phyloP scores from a whole-genome alignment of 2,113 vertebrate species.

The Mirza zaza region DNA sequence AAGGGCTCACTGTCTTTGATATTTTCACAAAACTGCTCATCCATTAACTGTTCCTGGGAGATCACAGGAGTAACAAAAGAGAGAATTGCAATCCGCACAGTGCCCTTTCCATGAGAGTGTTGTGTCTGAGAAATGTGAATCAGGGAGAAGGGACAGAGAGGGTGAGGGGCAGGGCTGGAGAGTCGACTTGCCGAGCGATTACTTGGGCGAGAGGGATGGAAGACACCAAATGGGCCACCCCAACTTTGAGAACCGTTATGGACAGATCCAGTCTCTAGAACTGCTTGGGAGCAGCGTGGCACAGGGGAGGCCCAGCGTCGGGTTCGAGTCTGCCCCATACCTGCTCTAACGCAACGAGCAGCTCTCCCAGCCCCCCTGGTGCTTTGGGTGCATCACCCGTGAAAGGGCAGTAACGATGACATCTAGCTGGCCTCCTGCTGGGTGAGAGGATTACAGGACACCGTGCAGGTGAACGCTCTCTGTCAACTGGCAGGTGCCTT shows the following conservation, averaged over 20 bases:
- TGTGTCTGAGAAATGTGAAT: background rate
- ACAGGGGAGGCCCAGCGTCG: background rate
- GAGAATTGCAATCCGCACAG: background rate
- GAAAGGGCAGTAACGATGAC: background rate
- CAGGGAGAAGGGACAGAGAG: no score
- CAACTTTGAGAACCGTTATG: background rate
- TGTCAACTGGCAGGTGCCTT: background rate
- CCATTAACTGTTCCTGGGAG: background rate
- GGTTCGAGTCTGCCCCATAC: background rate
- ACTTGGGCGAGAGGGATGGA: background rate
- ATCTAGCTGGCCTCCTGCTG: background rate
- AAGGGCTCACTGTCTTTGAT: background rate
- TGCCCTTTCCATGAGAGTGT: background rate
- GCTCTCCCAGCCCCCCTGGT: background rate
- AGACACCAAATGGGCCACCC: background rate
- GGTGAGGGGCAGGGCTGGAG: background rate
- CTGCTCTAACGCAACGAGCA: background rate
- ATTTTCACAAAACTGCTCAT: background rate
- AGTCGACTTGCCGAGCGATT: rapidly evolving
- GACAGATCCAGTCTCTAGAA: background rate
- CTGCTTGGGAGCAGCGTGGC: background rate
- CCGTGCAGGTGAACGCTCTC: background rate
- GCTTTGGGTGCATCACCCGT: background rate
- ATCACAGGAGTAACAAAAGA: background rate
- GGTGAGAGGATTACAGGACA: background rate